Percentiles rank a stretch among this genome's conserved stretches.
phyloP scores from a whole-genome alignment of 1,140 invertebrate species.

The Lutraria rhynchaena region DNA sequence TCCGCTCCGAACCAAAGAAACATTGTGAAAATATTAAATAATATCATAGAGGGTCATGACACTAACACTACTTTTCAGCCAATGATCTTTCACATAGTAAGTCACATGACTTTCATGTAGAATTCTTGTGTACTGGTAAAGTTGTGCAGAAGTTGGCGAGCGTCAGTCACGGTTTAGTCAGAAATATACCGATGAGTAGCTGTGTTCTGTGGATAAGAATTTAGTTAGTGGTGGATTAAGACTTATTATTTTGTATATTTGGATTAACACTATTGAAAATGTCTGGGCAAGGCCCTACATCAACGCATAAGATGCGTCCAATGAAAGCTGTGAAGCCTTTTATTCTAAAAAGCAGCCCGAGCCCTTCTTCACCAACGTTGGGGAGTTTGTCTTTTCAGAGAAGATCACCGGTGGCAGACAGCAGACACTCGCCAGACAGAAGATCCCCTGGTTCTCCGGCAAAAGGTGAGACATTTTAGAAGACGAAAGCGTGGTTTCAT shows the following conservation, averaged over 20 bases:
- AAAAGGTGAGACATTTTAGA: constrained; percentile 16
- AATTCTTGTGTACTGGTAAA: constrained; percentile 55
- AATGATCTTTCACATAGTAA: constrained; percentile 31
- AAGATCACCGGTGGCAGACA: constrained; percentile 44
- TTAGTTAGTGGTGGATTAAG: constrained; percentile 33
- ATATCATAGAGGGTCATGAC: constrained; percentile 51
- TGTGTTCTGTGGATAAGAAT: neutral
- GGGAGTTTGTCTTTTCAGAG: constrained; percentile 9
- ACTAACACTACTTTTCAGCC: constrained; percentile 24
- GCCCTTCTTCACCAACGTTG: constrained; percentile 15
- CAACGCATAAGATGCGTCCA: constrained; percentile 44
- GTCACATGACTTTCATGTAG: constrained; percentile 49
- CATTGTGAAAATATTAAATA: constrained; percentile 31
- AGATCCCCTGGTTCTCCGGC: constrained; percentile 36
- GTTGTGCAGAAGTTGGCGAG: constrained; percentile 34
- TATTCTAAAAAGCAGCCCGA: constrained; percentile 46
- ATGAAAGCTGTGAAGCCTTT: constrained; percentile 58
- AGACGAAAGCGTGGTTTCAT: neutral
- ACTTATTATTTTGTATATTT: constrained; percentile 13
- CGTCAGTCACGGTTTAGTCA: constrained; percentile 20
- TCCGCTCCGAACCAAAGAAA: too few relatives aligned
- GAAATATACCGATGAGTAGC: constrained; percentile 20
- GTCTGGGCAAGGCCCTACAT: constrained; percentile 52
- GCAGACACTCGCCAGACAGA: constrained; percentile 44
- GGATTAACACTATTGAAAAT: constrained; percentile 23